Conservation (phyloP, 2,113 vertebrate species). For the Brachypteracias leptosomus region DNA sequence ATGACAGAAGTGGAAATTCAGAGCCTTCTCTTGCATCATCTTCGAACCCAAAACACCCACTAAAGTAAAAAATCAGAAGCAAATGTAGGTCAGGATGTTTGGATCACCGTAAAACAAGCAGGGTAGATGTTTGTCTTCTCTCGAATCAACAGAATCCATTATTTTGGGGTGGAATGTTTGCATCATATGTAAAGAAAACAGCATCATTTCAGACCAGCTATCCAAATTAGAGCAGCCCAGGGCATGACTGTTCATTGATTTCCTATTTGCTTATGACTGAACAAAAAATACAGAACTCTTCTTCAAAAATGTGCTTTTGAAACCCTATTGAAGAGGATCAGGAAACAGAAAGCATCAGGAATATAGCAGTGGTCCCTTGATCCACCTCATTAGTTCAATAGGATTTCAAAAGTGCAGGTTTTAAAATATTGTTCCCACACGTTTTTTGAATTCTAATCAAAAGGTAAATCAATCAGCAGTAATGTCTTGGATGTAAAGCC, state of each 20-base stretch:
- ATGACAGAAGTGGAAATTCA: neutral
- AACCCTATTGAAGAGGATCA: neutral
- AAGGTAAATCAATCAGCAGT: constrained; percentile 15
- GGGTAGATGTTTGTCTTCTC: neutral
- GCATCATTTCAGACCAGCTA: neutral
- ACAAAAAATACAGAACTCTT: neutral
- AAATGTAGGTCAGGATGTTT: neutral
- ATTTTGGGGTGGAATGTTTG: neutral
- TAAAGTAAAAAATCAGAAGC: neutral
- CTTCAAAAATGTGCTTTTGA: neutral
- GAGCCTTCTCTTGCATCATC: neutral
- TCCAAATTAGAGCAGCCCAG: constrained; percentile 5
- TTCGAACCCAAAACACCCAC: neutral
- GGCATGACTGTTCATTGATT: constrained; percentile 24
- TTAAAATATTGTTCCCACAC: constrained; percentile 36
- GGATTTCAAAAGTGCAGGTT: constrained; percentile 29
- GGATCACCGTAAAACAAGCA: neutral
- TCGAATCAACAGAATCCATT: neutral
- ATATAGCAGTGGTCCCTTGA: neutral
- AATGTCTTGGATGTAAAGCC: neutral
- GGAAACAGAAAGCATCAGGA: neutral
- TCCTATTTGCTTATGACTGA: constrained; percentile 30
- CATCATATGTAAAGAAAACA: neutral
- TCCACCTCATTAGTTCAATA: constrained; percentile 41
- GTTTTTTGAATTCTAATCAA: constrained; percentile 54